Base-by-base conservation (phyloP, 2,888 invertebrate species). In the Dasypolia templi region DNA sequence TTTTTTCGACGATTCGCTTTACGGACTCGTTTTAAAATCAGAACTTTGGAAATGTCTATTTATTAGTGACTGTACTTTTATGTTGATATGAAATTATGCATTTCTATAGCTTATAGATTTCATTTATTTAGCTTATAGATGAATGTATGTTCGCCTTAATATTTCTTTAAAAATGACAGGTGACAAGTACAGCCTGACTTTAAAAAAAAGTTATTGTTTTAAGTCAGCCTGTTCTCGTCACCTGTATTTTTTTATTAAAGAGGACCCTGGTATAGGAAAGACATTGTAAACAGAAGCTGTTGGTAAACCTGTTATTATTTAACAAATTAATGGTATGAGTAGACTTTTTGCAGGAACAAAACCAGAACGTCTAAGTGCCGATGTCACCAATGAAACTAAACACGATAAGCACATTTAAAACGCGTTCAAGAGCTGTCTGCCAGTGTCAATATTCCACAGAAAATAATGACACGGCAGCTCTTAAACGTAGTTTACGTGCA, bases 1-100 rank as follows among this genome's bases (percentile, higher is more conserved):
- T 84, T 80, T 58, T 79, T 58, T 26, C 56, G 26, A 67, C 44
- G 5, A 26, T 46, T 56, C 51, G 11, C 1, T 70, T 67, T 56
- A 46, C 19, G 26, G 19, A 49, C 9, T 22, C 26, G n/a, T 46
- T 53, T 65, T 51, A 3, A 39, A 82, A 61, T 69, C 14, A n/a
- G 12, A 39, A 69, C 22, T 65, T 65, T 58, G 29, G 17, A n/a
- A 32, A 17, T 44, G 2, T n/a, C n/a, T 17, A n/a, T 14, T 56
- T n/a, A 0, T 22, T 26, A 11, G 11, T 51, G 14, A 17, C 46
- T 58, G 35, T 59, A 14, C 35, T 35, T 14, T 35, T 26, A 35
- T 6, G 42, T 22, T 14, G 12, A 0, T 22, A 7, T 26, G 12
- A 44, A 35, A 51, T n/a, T n/a, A n/a, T 59, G n/a, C 0, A 5